These are phyloP conservation scores for Haemorhous mexicanus DNA, from an alignment of 2,113 vertebrate genomes.

Conservation along the genomic window DNA sequence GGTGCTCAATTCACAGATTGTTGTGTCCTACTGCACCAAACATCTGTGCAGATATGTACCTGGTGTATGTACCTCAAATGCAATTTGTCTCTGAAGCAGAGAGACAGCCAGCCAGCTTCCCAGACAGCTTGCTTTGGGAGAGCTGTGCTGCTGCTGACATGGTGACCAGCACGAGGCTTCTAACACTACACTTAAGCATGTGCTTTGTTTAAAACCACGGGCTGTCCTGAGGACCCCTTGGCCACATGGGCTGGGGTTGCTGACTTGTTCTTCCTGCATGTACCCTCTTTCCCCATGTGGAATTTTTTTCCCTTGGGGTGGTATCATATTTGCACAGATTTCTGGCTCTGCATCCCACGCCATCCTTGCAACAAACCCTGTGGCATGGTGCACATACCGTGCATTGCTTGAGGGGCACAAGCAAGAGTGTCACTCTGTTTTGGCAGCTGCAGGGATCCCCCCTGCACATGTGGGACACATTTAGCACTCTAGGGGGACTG, in stretches of 20 bases:
- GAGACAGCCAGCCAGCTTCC: background rate
- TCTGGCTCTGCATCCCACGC: background rate
- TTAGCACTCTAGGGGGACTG: background rate
- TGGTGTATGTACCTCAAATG: background rate
- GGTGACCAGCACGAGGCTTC: background rate
- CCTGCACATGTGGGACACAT: background rate
- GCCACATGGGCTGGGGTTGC: background rate
- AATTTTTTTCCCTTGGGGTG: background rate
- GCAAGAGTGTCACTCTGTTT: background rate
- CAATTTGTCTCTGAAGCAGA: background rate
- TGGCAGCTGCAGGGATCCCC: background rate
- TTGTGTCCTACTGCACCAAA: background rate
- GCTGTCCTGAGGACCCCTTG: background rate
- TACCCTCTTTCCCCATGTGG: background rate
- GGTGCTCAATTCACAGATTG: background rate
- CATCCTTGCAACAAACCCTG: background rate
- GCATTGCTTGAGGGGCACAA: background rate
- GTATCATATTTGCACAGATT: background rate
- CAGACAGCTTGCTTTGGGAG: background rate
- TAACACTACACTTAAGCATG: background rate
- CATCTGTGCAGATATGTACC: background rate
- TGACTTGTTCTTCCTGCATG: background rate
- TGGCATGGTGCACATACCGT: background rate
- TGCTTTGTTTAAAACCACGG: accelerated
- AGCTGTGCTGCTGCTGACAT: background rate